phyloP scores from a whole-genome alignment of 1,140 invertebrate genomes.

The Procambarus clarkii region DNA sequence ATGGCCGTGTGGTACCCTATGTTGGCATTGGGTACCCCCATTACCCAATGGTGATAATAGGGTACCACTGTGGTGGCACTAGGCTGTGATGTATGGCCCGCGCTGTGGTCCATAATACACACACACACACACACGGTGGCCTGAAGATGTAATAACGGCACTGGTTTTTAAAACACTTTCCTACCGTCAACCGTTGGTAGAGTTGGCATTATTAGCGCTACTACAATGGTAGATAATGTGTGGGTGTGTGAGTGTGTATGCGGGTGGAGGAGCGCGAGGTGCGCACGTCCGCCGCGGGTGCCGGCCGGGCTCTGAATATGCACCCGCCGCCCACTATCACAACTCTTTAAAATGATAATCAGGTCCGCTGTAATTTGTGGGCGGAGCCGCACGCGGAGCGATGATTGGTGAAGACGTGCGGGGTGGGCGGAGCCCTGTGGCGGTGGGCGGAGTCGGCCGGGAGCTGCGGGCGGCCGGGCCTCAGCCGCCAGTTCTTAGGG shows the following conservation, averaged over 20 bases:
- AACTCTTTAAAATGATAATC: conserved; percentile 71
- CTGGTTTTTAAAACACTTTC: too few species aligned
- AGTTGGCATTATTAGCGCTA: too few species aligned
- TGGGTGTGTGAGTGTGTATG: neutral
- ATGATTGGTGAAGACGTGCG: conserved; percentile 47
- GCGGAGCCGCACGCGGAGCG: conserved; percentile 37
- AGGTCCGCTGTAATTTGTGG: conserved; percentile 65
- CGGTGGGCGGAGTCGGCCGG: conserved; percentile 46
- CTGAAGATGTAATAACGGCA: too few species aligned
- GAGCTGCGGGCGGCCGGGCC: conserved; percentile 32
- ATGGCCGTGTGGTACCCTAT: too few species aligned
- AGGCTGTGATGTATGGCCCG: too few species aligned
- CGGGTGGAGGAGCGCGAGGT: neutral
- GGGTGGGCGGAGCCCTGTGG: conserved; percentile 34
- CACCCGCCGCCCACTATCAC: conserved; percentile 38
- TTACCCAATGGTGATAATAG: too few species aligned
- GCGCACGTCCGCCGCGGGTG: neutral
- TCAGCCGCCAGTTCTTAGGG: conserved; percentile 54
- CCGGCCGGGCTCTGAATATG: conserved; percentile 58
- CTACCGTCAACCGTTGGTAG: too few species aligned
- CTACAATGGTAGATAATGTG: neutral
- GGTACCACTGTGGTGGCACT: too few species aligned
- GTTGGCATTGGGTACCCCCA: too few species aligned
- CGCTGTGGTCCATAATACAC: too few species aligned
- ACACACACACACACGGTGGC: too few species aligned